phyloP scores from a whole-genome alignment of 2,888 invertebrate genomes.

The Caenorhabditis sinica region DNA sequence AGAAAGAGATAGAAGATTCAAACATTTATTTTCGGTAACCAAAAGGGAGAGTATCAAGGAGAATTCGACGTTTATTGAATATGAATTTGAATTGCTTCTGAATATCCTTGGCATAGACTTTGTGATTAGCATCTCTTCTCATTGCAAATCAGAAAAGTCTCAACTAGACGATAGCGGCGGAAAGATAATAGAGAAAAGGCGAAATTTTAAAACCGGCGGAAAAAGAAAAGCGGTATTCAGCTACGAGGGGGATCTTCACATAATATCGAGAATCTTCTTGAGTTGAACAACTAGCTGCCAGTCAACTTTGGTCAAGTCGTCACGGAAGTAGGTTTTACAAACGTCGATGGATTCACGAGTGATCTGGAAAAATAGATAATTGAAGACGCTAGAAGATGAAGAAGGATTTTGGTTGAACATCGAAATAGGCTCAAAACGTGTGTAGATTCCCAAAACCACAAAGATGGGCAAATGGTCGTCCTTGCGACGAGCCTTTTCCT shows the following conservation, averaged over 20 bases:
- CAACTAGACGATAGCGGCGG: background rate
- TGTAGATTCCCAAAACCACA: no score
- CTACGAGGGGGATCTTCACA: constrained; percentile 34
- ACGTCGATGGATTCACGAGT: constrained; percentile 98
- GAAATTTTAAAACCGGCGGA: background rate
- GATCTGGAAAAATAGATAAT: constrained; percentile 92
- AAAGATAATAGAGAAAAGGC: background rate
- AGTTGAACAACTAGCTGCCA: constrained; percentile 99
- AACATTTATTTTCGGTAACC: no score
- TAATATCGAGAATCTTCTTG: constrained; percentile 96
- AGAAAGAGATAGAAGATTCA: no score
- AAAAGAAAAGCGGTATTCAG: background rate
- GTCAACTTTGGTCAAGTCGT: constrained; percentile 96
- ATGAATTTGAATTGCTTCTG: no score
- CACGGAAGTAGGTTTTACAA: constrained; percentile 98
- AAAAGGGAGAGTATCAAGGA: no score
- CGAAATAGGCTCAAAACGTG: no score
- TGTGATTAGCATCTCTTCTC: no score
- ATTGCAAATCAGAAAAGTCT: no score
- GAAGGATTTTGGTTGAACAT: no score
- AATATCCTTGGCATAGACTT: no score
- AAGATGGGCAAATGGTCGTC: constrained; percentile 98
- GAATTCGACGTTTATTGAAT: no score
- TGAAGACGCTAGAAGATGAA: no score
- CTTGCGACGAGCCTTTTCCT: constrained; percentile 93